Evolutionary conservation across 2,113 vertebrate genomes (phyloP), one percentile per base, ranked within the genome.

Genomic region (Scalopus aquaticus): DNA sequence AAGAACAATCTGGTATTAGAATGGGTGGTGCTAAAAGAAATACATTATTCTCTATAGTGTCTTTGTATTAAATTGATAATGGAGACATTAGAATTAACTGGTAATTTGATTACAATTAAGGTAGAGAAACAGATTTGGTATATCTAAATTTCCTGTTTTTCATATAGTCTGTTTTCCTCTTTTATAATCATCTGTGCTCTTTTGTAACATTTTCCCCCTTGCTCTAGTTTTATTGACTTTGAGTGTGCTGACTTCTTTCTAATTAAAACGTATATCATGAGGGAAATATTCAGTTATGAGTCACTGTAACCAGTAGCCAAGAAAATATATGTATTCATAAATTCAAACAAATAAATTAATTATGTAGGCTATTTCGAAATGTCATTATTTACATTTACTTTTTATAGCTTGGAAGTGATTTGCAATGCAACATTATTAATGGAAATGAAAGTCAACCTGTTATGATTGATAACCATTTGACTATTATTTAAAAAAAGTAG

Each of bases 291-390:
- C 35, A 42, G 20, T 88, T 90, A 88, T 79, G 82, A 95, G 44
- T 86, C 64, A 80, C 32, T 67, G 4, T 86, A 72, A 46, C 39
- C 44, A 60, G 37, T 77, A 92, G 88, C 81, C 84, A 93, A 78
- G 80, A 96, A 96, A 88, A 88, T 88, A 64, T 54, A 88, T 84
- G 24, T 82, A 56, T 82, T 92, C 76, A 91, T 93, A 82, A 85
- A 92, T 70, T 84, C 60, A 95, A 90, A 89, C 62, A 58, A 92
- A 95, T 81, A 79, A 80, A 88, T 88, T 72, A 60, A 60, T 89
- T 74, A 17, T 54, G 44, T 35, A 62, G 76, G 42, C 30, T 62
- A 46, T 80, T 95, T 95, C 84, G 9, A 51, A 80, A 49, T 93
- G 90, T 87, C 86, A 93, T 93, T 85, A 80, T 83, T 95, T 92